These are phyloP conservation scores for Corythornis vintsioides DNA, from an alignment of 2,113 vertebrate genomes.

Conservation along the genomic window DNA sequence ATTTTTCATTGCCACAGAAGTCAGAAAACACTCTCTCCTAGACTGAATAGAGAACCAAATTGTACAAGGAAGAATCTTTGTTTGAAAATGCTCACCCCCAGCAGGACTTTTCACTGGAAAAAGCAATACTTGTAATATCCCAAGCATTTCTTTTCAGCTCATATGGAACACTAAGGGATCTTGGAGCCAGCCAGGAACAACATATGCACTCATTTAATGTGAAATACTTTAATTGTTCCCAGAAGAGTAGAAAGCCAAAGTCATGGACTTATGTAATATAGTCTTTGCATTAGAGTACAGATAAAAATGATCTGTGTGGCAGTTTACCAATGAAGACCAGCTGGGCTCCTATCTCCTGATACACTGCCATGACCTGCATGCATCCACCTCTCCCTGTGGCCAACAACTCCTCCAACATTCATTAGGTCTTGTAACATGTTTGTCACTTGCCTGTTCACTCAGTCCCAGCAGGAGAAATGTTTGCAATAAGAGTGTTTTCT, in stretches of 20 bases:
- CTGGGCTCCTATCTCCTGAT: not conserved
- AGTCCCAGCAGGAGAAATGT: conserved; percentile 19
- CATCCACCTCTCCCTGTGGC: not conserved
- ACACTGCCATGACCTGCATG: not conserved
- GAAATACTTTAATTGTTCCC: conserved; percentile 33
- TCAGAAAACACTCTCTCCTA: not conserved
- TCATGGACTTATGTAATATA: not conserved
- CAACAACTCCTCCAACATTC: not conserved
- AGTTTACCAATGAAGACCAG: not conserved
- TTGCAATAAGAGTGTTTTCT: not conserved
- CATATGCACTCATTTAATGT: not conserved
- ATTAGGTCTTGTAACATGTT: not conserved
- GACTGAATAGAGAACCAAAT: not conserved
- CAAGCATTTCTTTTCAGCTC: not conserved
- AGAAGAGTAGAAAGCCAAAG: not conserved
- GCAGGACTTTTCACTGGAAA: not conserved
- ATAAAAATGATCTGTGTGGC: not conserved
- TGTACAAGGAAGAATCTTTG: not conserved
- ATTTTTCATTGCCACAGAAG: not conserved
- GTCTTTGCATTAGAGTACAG: conserved; percentile 15
- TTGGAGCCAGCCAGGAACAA: not conserved
- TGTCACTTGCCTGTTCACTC: not conserved
- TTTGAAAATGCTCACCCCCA: not conserved
- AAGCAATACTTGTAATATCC: not conserved
- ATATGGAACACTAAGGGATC: not conserved